These are phyloP conservation scores for Hoplias malabaricus DNA, from an alignment of 2,113 vertebrate species.

Conservation along the genomic window DNA sequence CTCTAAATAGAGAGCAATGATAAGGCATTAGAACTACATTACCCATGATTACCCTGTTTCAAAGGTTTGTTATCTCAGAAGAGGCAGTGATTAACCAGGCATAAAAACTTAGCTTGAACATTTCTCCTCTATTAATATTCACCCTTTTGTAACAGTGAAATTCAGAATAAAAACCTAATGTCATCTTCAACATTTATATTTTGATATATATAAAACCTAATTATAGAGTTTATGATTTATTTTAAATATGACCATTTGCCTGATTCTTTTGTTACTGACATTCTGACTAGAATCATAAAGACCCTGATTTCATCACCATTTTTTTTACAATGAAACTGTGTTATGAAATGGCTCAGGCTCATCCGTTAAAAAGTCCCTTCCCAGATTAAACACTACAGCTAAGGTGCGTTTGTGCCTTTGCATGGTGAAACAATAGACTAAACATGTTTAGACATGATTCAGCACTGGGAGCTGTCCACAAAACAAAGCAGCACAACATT, in stretches of 20 bases:
- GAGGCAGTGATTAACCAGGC: background rate
- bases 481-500: background rate
- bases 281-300: background rate
- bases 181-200: no score
- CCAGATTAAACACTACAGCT: background rate
- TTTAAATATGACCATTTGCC: background rate
- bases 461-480: constrained; percentile 39
- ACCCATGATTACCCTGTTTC: constrained; percentile 1
- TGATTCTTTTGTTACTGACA: background rate
- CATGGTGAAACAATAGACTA: background rate
- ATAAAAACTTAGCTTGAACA: background rate
- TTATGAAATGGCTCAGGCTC: background rate
- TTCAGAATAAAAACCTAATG: no score
- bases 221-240: background rate
- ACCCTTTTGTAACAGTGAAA: background rate
- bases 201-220: no score
- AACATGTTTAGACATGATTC: background rate
- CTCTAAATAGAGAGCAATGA: background rate
- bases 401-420: background rate
- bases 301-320: background rate
- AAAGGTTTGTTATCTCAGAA: background rate
- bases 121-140: background rate
- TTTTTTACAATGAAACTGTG: background rate
- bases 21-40: constrained; percentile 18
- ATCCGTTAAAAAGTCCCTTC: background rate